Evolutionary conservation across 2,113 vertebrate species (phyloP).

Genomic region (Smithornis capensis): DNA sequence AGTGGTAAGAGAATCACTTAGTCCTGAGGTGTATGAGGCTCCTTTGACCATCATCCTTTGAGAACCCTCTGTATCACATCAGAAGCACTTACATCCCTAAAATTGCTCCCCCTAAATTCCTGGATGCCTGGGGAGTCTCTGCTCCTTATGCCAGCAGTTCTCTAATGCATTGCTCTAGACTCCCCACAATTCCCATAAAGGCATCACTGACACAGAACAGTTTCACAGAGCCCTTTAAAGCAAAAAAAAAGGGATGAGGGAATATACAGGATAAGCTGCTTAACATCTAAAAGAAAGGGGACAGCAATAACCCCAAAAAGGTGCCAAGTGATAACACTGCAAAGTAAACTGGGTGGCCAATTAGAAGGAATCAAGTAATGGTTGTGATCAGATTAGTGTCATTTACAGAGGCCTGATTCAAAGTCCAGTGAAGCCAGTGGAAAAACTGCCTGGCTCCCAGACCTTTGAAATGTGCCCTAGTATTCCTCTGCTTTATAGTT

Average conservation of each 20-base stretch:
- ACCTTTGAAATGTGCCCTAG: not conserved
- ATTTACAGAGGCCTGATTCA: not conserved
- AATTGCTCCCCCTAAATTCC: not conserved
- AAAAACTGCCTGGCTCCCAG: not conserved
- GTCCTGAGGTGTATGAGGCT: not conserved
- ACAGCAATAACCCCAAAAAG: not conserved
- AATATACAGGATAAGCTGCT: constrained; percentile 9
- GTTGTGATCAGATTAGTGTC: constrained; percentile 50
- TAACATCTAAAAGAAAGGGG: not conserved
- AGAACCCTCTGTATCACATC: not conserved
- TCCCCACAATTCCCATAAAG: not conserved
- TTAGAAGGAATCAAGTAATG: constrained; percentile 46
- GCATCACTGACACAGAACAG: not conserved
- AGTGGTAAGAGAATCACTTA: not conserved
- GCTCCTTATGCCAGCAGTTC: not conserved
- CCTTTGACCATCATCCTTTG: not conserved
- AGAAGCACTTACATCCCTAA: not conserved
- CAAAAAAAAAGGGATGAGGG: not conserved
- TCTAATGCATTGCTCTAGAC: not conserved
- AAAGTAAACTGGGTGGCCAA: constrained; percentile 43
- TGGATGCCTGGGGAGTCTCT: not conserved
- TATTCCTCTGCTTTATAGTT: not conserved
- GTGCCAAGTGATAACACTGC: not conserved
- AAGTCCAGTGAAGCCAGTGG: not conserved
- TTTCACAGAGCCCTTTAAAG: not conserved